phyloP scores from a whole-genome alignment of 1,140 invertebrate species.

The Drosophila rufa region DNA sequence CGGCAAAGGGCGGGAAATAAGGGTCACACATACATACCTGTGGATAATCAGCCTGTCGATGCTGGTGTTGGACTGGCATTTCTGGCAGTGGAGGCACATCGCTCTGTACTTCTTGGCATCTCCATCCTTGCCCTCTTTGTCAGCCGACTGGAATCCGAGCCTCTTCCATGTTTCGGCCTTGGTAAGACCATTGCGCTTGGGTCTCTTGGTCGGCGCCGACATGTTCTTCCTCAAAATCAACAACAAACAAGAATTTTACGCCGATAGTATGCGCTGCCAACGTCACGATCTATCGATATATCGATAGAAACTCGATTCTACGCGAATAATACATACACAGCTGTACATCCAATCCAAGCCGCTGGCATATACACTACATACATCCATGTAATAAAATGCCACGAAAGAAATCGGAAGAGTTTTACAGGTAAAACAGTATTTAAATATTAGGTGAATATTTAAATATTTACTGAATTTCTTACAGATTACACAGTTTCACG shows the following conservation, averaged over 20 bases:
- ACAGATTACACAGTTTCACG: constrained; percentile 28
- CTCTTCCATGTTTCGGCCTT: constrained; percentile 38
- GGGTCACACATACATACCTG: constrained; percentile 17
- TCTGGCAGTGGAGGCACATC: constrained; percentile 34
- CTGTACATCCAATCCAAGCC: constrained; percentile 3
- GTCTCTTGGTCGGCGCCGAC: constrained; percentile 17
- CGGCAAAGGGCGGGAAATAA: constrained; percentile 2
- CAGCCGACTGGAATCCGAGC: constrained; percentile 27
- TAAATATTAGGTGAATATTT: not conserved
- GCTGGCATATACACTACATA: not conserved
- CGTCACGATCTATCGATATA: constrained; percentile 1
- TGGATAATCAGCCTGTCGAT: constrained; percentile 47
- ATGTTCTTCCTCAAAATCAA: constrained; percentile 1
- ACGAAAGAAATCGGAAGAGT: constrained; percentile 42
- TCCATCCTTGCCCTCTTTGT: constrained; percentile 13
- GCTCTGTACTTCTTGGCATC: constrained; percentile 38
- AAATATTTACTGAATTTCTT: constrained; percentile 2
- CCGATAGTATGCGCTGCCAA: not conserved
- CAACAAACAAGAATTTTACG: not conserved
- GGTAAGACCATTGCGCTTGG: constrained; percentile 11
- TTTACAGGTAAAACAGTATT: constrained; percentile 29
- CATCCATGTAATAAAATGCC: constrained; percentile 37
- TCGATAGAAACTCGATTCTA: constrained; percentile 11
- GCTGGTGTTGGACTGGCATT: constrained; percentile 45
- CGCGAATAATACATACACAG: constrained; percentile 15